Conservation (phyloP, 2,797 vertebrate species). For the Yasuhikotakia modesta region DNA sequence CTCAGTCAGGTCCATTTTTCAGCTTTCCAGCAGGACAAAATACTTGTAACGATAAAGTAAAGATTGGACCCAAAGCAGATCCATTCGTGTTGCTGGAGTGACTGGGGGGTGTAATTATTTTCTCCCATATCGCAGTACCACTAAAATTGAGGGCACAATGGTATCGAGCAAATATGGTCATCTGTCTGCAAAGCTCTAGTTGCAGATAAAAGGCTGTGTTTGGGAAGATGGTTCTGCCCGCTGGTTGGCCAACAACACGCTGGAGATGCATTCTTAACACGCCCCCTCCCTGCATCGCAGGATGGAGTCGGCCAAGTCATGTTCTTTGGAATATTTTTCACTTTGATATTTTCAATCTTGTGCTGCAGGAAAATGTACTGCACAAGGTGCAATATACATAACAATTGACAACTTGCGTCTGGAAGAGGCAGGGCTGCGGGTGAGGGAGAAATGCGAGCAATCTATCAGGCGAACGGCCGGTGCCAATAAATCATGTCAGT, state of each 20-base stretch:
- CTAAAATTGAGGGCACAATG: conserved; percentile 67
- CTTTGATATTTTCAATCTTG: conserved; percentile 55
- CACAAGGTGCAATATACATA: conserved; percentile 57
- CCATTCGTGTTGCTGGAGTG: conserved; percentile 65
- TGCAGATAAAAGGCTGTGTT: conserved; percentile 62
- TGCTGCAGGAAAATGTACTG: conserved; percentile 47
- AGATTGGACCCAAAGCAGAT: conserved; percentile 65
- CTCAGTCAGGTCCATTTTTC: conserved; percentile 61
- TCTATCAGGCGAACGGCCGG: conserved; percentile 61
- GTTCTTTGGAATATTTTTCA: conserved; percentile 23
- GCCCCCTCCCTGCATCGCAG: neutral
- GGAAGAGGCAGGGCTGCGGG: conserved; percentile 22
- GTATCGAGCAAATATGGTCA: conserved; percentile 65
- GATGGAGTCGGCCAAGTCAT: neutral
- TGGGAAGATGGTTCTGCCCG: conserved; percentile 49
- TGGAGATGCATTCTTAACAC: conserved; percentile 10
- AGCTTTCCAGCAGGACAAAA: conserved; percentile 63
- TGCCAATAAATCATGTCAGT: conserved; percentile 66
- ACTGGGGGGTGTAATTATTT: conserved; percentile 79
- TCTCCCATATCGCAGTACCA: conserved; percentile 68
- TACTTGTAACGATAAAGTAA: conserved; percentile 66
- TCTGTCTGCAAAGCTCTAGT: conserved; percentile 62
- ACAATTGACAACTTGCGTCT: conserved; percentile 51
- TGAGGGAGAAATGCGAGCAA: conserved; percentile 13
- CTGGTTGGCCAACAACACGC: neutral